phyloP scores from a whole-genome alignment of 2,888 invertebrate genomes.

The Cheilosia soror region DNA sequence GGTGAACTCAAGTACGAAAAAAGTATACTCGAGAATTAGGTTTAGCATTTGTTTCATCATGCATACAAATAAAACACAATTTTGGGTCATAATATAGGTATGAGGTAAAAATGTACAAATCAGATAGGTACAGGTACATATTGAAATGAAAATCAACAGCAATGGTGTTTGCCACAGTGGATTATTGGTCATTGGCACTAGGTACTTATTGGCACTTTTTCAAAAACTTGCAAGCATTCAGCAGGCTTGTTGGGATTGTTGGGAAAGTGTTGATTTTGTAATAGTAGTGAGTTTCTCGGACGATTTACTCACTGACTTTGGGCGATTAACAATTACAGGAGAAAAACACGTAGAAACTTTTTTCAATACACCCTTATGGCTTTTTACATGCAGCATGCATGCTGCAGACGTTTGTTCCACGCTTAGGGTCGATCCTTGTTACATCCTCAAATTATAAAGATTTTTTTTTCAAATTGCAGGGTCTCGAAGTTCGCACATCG shows the following conservation, averaged over 20 bases:
- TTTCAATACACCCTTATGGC: too few relatives aligned
- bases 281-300: too few relatives aligned
- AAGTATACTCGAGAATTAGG: slow-evolving; percentile 20
- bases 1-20: slow-evolving; percentile 48
- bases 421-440: too few relatives aligned
- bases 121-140: too few relatives aligned
- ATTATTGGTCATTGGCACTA: neutral
- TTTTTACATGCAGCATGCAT: too few relatives aligned
- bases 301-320: too few relatives aligned
- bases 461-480: slow-evolving; percentile 77
- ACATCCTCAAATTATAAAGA: too few relatives aligned
- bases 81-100: neutral
- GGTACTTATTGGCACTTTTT: slow-evolving; percentile 22
- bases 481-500: slow-evolving; percentile 85
- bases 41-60: slow-evolving; percentile 31
- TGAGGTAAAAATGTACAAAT: slow-evolving; percentile 9
- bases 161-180: neutral
- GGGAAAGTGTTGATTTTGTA: too few relatives aligned
- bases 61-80: neutral
- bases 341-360: too few relatives aligned
- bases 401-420: too few relatives aligned
- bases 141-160: slow-evolving; percentile 5
- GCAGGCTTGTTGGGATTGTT: neutral
- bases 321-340: too few relatives aligned
- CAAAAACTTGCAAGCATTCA: neutral